Conservation (phyloP, 1,140 invertebrate genomes). For the Panulirus ornatus region DNA sequence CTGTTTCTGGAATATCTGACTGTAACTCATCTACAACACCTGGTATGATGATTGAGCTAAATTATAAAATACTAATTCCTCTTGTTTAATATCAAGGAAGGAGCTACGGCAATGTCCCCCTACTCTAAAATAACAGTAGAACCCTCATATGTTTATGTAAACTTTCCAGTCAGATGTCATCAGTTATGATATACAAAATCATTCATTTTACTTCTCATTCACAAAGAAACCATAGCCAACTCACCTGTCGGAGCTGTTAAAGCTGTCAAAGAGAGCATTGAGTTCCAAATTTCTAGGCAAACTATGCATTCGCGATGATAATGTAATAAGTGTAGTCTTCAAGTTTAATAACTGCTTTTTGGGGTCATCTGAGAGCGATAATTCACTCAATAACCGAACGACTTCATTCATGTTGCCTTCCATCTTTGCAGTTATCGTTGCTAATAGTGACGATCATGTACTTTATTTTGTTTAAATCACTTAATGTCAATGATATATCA, state of each 20-base stretch:
- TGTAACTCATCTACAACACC: too few relatives aligned
- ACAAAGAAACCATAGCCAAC: neutral
- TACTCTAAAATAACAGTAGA: too few relatives aligned
- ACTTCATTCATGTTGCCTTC: conserved; percentile 30
- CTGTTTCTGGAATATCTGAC: too few relatives aligned
- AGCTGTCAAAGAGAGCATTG: conserved; percentile 29
- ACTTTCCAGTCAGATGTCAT: too few relatives aligned
- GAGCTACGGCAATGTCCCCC: too few relatives aligned
- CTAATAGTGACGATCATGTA: neutral
- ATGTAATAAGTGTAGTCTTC: conserved; percentile 24
- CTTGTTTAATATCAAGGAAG: too few relatives aligned
- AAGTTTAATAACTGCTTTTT: conserved; percentile 41
- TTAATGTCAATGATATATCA: neutral
- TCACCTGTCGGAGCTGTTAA: conserved; percentile 47
- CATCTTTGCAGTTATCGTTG: neutral
- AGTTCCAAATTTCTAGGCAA: conserved; percentile 14
- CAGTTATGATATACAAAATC: too few relatives aligned
- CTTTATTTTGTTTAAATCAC: neutral
- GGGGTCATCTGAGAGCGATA: conserved; percentile 35
- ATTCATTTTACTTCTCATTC: too few relatives aligned
- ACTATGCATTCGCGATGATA: neutral
- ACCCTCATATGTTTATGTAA: too few relatives aligned
- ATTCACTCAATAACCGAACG: conserved; percentile 27
- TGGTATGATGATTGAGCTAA: too few relatives aligned
- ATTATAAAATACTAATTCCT: too few relatives aligned